These are phyloP conservation scores for Chymomyza caudatula DNA, from an alignment of 2,888 invertebrate species.

Conservation along the genomic window DNA sequence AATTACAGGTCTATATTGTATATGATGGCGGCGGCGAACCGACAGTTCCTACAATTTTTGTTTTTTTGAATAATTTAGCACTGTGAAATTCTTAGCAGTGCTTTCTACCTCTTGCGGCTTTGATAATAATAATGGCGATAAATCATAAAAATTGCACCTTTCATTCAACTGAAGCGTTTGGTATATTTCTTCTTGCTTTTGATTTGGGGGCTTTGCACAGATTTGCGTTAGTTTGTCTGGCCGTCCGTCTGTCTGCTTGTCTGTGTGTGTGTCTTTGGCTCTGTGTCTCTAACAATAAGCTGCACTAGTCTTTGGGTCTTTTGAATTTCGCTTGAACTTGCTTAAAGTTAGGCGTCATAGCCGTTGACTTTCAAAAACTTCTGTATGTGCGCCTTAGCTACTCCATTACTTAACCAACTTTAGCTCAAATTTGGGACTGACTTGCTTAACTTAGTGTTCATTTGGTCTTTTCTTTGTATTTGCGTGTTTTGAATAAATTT, in stretches of 20 bases:
- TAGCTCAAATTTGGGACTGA: slow-evolving; percentile 41
- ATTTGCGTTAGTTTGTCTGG: slow-evolving; percentile 24
- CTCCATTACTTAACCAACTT: slow-evolving; percentile 24
- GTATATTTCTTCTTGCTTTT: slow-evolving; percentile 28
- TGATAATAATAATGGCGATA: slow-evolving; percentile 76
- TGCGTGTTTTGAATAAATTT: slow-evolving; percentile 72
- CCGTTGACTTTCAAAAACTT: slow-evolving; percentile 9
- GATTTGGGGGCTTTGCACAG: slow-evolving; percentile 21
- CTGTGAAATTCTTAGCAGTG: slow-evolving; percentile 53
- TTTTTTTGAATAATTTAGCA: slow-evolving; percentile 63
- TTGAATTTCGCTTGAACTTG: slow-evolving; percentile 3
- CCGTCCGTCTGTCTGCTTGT: not conserved
- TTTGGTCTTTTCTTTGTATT: slow-evolving; percentile 50
- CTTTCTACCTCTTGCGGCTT: slow-evolving; percentile 49
- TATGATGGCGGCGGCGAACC: slow-evolving; percentile 25
- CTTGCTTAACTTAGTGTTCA: slow-evolving; percentile 26
- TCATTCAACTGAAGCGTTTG: slow-evolving; percentile 66
- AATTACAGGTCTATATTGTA: slow-evolving; percentile 51
- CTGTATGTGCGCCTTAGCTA: slow-evolving; percentile 28
- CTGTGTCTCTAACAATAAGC: slow-evolving; percentile 29
- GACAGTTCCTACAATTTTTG: slow-evolving; percentile 39
- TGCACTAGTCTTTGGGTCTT: slow-evolving; percentile 24
- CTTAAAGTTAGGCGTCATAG: too few species aligned
- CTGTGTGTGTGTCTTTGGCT: not conserved
- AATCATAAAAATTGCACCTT: slow-evolving; percentile 78